These are phyloP conservation scores for Procambarus virginalis DNA, from an alignment of 1,140 invertebrate species.

Conservation along the genomic window DNA sequence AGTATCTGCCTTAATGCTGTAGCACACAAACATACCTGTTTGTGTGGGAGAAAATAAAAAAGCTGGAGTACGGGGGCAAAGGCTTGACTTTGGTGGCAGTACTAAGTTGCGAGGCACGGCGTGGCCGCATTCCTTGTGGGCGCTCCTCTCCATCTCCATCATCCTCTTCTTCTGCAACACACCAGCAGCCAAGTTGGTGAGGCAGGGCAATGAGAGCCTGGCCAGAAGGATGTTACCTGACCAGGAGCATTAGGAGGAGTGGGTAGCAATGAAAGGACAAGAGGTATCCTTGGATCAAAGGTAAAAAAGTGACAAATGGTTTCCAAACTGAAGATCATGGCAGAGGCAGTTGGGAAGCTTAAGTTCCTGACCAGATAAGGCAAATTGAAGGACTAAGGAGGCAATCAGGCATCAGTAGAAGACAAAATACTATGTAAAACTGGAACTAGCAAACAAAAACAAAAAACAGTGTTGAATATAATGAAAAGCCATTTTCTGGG, in stretches of 20 bases:
- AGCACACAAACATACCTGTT: slow-evolving; percentile 73
- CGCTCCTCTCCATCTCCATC: slow-evolving; percentile 79
- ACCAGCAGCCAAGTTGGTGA: slow-evolving; percentile 56
- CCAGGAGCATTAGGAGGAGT: neutral
- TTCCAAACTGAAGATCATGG: neutral
- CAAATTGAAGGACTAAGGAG: neutral
- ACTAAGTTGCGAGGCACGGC: slow-evolving; percentile 84
- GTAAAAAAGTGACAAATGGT: neutral
- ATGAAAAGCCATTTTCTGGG: no score
- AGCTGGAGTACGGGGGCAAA: slow-evolving; percentile 80
- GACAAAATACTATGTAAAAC: neutral
- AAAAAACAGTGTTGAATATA: no score
- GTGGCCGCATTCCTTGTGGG: slow-evolving; percentile 83
- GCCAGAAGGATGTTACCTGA: slow-evolving; percentile 22
- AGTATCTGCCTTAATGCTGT: slow-evolving; percentile 1
- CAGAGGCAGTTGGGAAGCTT: neutral
- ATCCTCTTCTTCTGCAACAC: slow-evolving; percentile 72
- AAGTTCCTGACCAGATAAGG: neutral
- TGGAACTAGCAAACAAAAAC: no score
- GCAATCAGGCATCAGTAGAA: neutral
- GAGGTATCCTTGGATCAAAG: neutral
- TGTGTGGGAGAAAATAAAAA: slow-evolving; percentile 78
- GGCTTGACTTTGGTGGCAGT: slow-evolving; percentile 79
- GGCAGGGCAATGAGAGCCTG: slow-evolving; percentile 10
- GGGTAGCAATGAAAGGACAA: slow-evolving; percentile 1